These are phyloP conservation scores for Myiothlypis chrysogaster DNA, from an alignment of 2,797 vertebrate genomes.

Conservation along the genomic window DNA sequence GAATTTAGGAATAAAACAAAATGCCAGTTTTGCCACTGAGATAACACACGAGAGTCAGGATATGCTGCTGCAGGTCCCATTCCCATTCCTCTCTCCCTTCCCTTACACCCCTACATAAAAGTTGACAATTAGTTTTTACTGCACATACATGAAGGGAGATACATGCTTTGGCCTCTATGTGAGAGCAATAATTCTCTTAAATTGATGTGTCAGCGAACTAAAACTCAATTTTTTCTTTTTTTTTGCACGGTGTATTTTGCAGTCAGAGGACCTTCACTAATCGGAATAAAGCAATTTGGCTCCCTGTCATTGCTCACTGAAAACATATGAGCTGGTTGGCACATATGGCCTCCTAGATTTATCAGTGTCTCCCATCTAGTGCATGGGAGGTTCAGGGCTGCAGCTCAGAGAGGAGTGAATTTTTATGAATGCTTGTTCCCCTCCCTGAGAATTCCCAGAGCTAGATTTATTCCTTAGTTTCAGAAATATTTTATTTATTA, in stretches of 20 bases:
- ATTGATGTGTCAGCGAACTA: constrained; percentile 81
- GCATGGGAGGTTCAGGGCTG: constrained; percentile 75
- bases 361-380: constrained; percentile 80
- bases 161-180: constrained; percentile 75
- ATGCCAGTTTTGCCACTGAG: background rate
- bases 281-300: constrained; percentile 82
- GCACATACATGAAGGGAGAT: constrained; percentile 79
- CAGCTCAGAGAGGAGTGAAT: constrained; percentile 69
- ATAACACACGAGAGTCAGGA: background rate
- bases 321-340: constrained; percentile 80
- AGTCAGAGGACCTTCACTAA: constrained; percentile 80
- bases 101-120: constrained; percentile 55
- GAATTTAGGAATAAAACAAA: background rate
- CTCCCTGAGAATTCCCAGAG: constrained; percentile 61
- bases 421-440: constrained; percentile 72
- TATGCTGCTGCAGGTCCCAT: background rate
- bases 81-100: background rate
- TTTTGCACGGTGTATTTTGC: constrained; percentile 77
- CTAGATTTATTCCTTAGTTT: constrained; percentile 71
- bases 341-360: constrained; percentile 77
- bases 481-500: constrained; percentile 69
- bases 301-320: constrained; percentile 81
- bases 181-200: constrained; percentile 80
- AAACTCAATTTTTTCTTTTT: constrained; percentile 80
- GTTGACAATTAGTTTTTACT: constrained; percentile 77